A percentile compares a stretch with the other conserved stretches of the same genome.
Conservation (phyloP, 92 coral and sea anemone species). For the Heteractis magnifica region DNA sequence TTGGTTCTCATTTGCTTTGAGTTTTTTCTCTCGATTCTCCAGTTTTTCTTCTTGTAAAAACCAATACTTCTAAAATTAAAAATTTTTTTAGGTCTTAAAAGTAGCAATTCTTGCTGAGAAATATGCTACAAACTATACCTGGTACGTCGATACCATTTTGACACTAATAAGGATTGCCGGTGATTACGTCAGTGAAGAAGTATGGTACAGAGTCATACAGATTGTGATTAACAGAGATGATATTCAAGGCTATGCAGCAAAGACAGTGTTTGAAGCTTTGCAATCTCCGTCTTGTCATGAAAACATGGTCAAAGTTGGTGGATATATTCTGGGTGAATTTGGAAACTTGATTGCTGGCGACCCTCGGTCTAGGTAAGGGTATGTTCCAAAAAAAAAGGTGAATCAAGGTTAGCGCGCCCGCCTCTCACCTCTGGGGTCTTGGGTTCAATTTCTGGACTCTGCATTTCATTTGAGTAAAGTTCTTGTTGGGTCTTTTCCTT, state of each 20-base stretch:
- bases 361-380: constrained; percentile 85
- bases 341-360: constrained; percentile 99
- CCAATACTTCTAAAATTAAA: no score
- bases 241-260: constrained; percentile 98
- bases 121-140: constrained; percentile 93
- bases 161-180: constrained; percentile 91
- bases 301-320: constrained; percentile 98
- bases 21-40: no score
- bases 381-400: background rate
- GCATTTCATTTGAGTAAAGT: no score
- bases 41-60: no score
- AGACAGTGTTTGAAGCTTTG: constrained; percentile 99
- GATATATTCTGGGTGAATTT: constrained; percentile 97
- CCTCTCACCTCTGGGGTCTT: no score
- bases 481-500: no score
- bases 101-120: constrained; percentile 95
- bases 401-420: background rate
- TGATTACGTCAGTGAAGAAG: constrained; percentile 98
- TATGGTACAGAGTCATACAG: constrained; percentile 98
- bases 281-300: constrained; percentile 97
- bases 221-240: constrained; percentile 98
- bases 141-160: constrained; percentile 97
- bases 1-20: no score
- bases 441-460: no score
- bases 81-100: constrained; percentile 68